Evolutionary conservation across 1,140 invertebrate species (phyloP).

Genomic region (Orius insidiosus): DNA sequence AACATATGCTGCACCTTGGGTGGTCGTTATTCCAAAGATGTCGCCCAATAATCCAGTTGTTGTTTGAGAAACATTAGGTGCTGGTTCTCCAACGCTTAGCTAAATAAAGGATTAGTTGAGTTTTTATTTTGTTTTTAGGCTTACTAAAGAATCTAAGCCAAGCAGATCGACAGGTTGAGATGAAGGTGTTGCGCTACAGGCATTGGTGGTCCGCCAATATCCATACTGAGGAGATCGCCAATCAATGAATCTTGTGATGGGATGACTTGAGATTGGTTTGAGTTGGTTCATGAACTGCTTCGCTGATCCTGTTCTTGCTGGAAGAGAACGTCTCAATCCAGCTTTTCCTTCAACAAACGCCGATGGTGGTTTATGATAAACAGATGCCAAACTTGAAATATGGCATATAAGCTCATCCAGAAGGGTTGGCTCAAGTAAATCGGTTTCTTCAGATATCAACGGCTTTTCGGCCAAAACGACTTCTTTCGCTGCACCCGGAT

Average conservation of each 20-base stretch:
- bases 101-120: no score
- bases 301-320: slow-evolving; percentile 23
- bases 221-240: slow-evolving; percentile 92
- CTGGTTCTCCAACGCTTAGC: slow-evolving; percentile 23
- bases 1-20: slow-evolving; percentile 45
- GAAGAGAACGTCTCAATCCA: slow-evolving; percentile 32
- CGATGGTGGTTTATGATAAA: slow-evolving; percentile 98
- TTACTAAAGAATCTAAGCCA: slow-evolving; percentile 64
- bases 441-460: slow-evolving; percentile 97
- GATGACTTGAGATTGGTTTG: slow-evolving; percentile 52
- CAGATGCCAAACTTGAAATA: slow-evolving; percentile 93
- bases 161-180: slow-evolving; percentile 45
- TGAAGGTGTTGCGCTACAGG: slow-evolving; percentile 28
- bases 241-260: slow-evolving; percentile 85
- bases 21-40: slow-evolving; percentile 62
- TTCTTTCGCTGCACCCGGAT: slow-evolving; percentile 96
- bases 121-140: no score
- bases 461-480: slow-evolving; percentile 99
- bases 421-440: slow-evolving; percentile 91
- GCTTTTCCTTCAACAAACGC: slow-evolving; percentile 87
- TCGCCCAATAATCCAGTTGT: slow-evolving; percentile 65
- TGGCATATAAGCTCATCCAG: slow-evolving; percentile 98
- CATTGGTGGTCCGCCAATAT: slow-evolving; percentile 51
- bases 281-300: slow-evolving; percentile 24
- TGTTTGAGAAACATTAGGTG: slow-evolving; percentile 28